phyloP scores from a whole-genome alignment of 2,888 invertebrate genomes.

The Aromia moschata region DNA sequence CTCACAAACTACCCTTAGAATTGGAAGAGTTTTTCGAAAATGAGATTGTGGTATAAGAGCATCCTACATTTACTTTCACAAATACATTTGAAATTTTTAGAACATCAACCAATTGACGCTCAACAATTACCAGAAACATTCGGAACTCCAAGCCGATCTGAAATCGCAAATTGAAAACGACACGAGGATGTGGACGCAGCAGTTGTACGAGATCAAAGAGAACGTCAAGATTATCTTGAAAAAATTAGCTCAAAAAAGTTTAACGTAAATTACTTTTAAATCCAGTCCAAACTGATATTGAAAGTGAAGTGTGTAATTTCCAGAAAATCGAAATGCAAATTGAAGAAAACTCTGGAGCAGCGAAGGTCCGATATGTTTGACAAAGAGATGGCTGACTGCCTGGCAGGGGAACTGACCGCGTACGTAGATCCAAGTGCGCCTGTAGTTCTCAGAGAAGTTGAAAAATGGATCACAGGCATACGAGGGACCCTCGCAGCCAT shows the following conservation, averaged over 20 bases:
- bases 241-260: slow-evolving; percentile 20
- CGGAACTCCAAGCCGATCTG: slow-evolving; percentile 47
- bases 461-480: slow-evolving; percentile 43
- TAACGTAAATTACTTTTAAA: slow-evolving; percentile 25
- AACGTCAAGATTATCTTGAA: slow-evolving; percentile 26
- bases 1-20: slow-evolving; percentile 51
- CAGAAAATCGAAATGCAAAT: not conserved
- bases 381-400: not conserved
- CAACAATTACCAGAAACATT: slow-evolving; percentile 51
- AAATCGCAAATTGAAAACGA: slow-evolving; percentile 50
- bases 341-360: not conserved
- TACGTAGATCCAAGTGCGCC: slow-evolving; percentile 14
- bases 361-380: not conserved
- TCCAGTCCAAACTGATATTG: too few relatives aligned
- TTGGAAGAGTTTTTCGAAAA: slow-evolving; percentile 54
- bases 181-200: slow-evolving; percentile 42
- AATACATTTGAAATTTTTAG: slow-evolving; percentile 45
- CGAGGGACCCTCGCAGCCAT: slow-evolving; percentile 40
- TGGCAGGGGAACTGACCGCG: not conserved
- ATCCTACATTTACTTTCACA: slow-evolving; percentile 4
- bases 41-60: slow-evolving; percentile 52
- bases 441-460: slow-evolving; percentile 29
- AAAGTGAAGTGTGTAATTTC: not conserved
- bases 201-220: slow-evolving; percentile 36
- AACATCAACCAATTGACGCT: slow-evolving; percentile 55